Percentiles rank a stretch among this genome's conserved stretches.
These are phyloP conservation scores for Crematogaster levior DNA, from an alignment of 2,888 invertebrate genomes.

Conservation along the genomic window DNA sequence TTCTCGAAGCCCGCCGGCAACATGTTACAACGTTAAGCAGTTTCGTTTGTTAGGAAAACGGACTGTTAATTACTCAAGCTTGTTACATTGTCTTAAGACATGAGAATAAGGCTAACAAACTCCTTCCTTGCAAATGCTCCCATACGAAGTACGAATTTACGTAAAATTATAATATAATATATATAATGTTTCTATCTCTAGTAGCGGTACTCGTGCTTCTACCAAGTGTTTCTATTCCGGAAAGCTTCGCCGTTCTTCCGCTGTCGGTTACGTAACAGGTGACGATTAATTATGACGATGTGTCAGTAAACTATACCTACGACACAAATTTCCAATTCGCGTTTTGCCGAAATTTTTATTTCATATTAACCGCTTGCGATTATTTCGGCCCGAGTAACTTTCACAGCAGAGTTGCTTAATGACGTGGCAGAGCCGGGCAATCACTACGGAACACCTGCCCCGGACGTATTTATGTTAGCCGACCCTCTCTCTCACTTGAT, in stretches of 20 bases:
- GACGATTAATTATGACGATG: no score
- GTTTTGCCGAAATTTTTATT: constrained; percentile 14
- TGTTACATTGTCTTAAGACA: background rate
- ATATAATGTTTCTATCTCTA: background rate
- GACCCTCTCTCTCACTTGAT: constrained; percentile 29
- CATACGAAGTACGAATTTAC: background rate
- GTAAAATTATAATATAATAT: background rate
- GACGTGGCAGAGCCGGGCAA: constrained; percentile 58
- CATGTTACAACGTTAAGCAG: constrained; percentile 42
- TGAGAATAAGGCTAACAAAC: background rate
- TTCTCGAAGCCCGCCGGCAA: constrained; percentile 45
- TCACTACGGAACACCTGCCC: constrained; percentile 72
- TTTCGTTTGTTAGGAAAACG: constrained; percentile 31
- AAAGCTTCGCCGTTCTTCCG: background rate
- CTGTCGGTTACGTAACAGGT: background rate
- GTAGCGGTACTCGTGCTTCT: background rate
- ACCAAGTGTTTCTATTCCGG: background rate
- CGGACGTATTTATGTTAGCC: constrained; percentile 59
- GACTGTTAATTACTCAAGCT: constrained; percentile 37
- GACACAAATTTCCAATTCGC: constrained; percentile 40
- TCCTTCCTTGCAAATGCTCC: background rate
- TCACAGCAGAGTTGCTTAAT: constrained; percentile 63
- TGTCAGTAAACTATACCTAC: background rate
- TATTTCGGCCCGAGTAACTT: constrained; percentile 61
- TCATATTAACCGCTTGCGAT: constrained; percentile 31